These are phyloP conservation scores for Sinella curviseta DNA, from an alignment of 1,140 invertebrate genomes.

Conservation along the genomic window DNA sequence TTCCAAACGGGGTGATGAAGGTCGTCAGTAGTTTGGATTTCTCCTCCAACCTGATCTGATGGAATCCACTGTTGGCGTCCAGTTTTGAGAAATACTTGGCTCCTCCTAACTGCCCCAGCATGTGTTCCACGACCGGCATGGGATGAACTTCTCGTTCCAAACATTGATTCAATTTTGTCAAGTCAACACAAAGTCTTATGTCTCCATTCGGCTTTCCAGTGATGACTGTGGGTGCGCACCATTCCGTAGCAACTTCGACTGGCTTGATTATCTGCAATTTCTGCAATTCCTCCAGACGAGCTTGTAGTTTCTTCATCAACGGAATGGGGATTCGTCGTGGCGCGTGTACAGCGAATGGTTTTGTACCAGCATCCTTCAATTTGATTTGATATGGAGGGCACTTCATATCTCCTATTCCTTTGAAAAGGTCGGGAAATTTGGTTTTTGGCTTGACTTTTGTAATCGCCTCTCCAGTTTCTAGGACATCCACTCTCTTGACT, in stretches of 20 bases:
- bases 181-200: slow-evolving; percentile 41
- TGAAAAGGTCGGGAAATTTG: slow-evolving; percentile 32
- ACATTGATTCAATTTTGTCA: slow-evolving; percentile 26
- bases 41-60: slow-evolving; percentile 53
- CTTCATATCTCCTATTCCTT: slow-evolving; percentile 7
- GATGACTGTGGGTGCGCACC: slow-evolving; percentile 50
- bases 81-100: slow-evolving; percentile 51
- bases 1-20: slow-evolving; percentile 52
- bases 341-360: slow-evolving; percentile 12
- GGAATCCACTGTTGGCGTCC: slow-evolving; percentile 55
- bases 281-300: slow-evolving; percentile 40
- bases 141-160: slow-evolving; percentile 32
- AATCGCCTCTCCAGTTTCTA: not conserved
- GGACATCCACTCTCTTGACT: not conserved
- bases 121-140: slow-evolving; percentile 33
- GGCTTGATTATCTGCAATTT: slow-evolving; percentile 50
- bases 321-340: slow-evolving; percentile 40
- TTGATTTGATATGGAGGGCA: slow-evolving; percentile 28
- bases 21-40: slow-evolving; percentile 51
- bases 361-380: slow-evolving; percentile 20
- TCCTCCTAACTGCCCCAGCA: slow-evolving; percentile 23
- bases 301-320: slow-evolving; percentile 29
- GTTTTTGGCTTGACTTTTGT: slow-evolving; percentile 26
- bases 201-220: slow-evolving; percentile 52
- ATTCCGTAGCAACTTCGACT: slow-evolving; percentile 51